A percentile compares a stretch with the other conserved stretches of the same genome.
Conservation (phyloP, 1,140 invertebrate species). For the Procambarus clarkii region DNA sequence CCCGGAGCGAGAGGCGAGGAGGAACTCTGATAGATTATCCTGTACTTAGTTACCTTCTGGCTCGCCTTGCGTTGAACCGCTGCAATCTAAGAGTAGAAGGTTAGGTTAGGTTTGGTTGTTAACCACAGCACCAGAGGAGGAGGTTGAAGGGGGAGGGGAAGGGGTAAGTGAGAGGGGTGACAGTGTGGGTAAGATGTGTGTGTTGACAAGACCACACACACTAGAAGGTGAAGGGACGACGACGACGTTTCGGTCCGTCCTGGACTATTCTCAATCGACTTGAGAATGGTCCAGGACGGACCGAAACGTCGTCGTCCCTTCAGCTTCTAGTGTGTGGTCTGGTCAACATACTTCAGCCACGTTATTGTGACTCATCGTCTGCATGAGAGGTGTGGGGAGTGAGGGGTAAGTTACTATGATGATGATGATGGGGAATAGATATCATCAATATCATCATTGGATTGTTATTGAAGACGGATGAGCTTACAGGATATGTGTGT, state of each 20-base stretch:
- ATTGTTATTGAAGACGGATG: not conserved
- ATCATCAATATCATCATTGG: not conserved
- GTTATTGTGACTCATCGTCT: too few relatives aligned
- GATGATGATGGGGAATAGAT: not conserved
- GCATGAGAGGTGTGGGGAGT: not conserved
- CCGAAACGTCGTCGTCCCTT: too few relatives aligned
- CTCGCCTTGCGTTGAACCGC: slow-evolving; percentile 41
- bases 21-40: not conserved
- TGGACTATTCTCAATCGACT: too few relatives aligned
- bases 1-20: not conserved
- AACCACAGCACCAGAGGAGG: not conserved
- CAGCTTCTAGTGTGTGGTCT: too few relatives aligned
- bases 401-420: too few relatives aligned
- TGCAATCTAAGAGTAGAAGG: slow-evolving; percentile 55
- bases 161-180: not conserved
- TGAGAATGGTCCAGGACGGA: too few relatives aligned
- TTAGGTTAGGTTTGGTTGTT: slow-evolving; percentile 31
- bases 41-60: slow-evolving; percentile 52
- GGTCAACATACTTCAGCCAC: too few relatives aligned
- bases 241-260: too few relatives aligned
- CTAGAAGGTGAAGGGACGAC: too few relatives aligned
- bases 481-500: not conserved
- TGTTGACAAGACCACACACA: too few relatives aligned
- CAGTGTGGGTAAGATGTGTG: not conserved
- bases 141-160: not conserved